Base-by-base conservation (phyloP, 2,888 invertebrate species). In the Nephrotoma appendiculata region DNA sequence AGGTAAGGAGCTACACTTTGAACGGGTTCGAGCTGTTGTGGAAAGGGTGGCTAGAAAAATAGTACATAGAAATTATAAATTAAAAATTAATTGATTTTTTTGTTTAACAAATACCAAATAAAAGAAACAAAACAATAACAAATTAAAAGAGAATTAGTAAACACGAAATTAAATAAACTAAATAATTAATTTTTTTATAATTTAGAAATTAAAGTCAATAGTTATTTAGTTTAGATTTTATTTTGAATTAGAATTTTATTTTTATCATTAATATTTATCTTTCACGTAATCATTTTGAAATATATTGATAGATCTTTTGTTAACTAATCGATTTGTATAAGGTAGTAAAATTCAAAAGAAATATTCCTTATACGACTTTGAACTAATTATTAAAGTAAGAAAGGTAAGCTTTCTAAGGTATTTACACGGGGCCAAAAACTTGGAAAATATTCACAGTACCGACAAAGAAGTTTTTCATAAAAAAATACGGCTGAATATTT, bases 11-110 rank as follows among this genome's bases (percentile, higher is more conserved):
- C 92, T 94, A 93, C 93, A 93, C 93, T 94, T 94, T 92, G 93
- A 93, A 92, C 94, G 94, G 94, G 94, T 94, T 93, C 94, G 94
- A 93, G 93, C 94, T 93, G 94, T 94, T 93, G 95, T 94, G 93
- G 94, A 94, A 93, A 95, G 93, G 94, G 94, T 94, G 92, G 95
- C 95, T 95, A 94, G 93, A 87, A 87, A 92, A 92, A 92, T 88
- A 89, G 88, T 89, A 90, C 90, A 90, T 89, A 89, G 88, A 89
- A 86, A 41, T 45, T 44, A 48, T 48, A 86, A 86, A 48, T 86
- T 45, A 48, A 52, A 86, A 86, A 41, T 52, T 48, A 48, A 19
- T 42, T 41, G 31, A 41, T 48, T 48, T 85, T 86, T 84, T 41
- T 19, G 19, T 48, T 7, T 41, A 86, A 48, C n/a, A 86, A 86